A percentile compares a stretch with the other conserved stretches of the same genome.
These are phyloP conservation scores for Microdon myrmicae DNA, from an alignment of 2,888 invertebrate species.

Conservation along the genomic window DNA sequence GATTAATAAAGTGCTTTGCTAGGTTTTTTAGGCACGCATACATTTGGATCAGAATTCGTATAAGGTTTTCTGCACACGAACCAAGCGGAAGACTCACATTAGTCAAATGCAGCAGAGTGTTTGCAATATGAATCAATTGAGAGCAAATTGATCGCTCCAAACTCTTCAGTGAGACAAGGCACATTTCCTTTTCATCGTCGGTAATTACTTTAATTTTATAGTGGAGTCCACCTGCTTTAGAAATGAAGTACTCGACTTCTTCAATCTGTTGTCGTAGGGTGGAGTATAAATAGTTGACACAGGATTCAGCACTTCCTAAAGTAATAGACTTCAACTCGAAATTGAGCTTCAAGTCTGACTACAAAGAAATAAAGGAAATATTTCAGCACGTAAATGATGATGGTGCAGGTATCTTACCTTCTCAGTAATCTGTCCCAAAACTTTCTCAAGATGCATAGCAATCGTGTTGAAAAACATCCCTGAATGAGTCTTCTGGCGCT, in stretches of 20 bases:
- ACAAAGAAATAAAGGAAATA: neutral
- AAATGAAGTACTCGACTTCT: constrained; percentile 63
- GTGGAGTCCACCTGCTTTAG: constrained; percentile 67
- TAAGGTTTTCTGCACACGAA: constrained; percentile 69
- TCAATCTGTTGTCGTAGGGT: constrained; percentile 62
- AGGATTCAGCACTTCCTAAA: constrained; percentile 57
- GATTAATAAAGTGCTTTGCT: constrained; percentile 71
- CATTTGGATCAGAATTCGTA: constrained; percentile 70
- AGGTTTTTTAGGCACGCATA: constrained; percentile 70
- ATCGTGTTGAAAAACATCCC: constrained; percentile 63
- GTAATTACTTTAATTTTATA: constrained; percentile 67
- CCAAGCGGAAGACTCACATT: constrained; percentile 70
- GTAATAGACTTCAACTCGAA: constrained; percentile 61
- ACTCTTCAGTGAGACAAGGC: constrained; percentile 67
- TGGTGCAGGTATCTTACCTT: constrained; percentile 37
- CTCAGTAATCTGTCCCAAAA: constrained; percentile 58
- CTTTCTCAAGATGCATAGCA: constrained; percentile 59
- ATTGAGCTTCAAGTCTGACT: constrained; percentile 33
- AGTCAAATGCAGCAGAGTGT: constrained; percentile 68
- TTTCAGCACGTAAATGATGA: neutral
- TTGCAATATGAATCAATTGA: constrained; percentile 70
- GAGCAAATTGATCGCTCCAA: constrained; percentile 71
- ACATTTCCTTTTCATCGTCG: constrained; percentile 67
- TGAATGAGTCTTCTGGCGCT: constrained; percentile 63
- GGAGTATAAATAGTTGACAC: constrained; percentile 58